These are phyloP conservation scores for Drosophila pseudotakahashii DNA, from an alignment of 2,888 invertebrate genomes.

Conservation along the genomic window DNA sequence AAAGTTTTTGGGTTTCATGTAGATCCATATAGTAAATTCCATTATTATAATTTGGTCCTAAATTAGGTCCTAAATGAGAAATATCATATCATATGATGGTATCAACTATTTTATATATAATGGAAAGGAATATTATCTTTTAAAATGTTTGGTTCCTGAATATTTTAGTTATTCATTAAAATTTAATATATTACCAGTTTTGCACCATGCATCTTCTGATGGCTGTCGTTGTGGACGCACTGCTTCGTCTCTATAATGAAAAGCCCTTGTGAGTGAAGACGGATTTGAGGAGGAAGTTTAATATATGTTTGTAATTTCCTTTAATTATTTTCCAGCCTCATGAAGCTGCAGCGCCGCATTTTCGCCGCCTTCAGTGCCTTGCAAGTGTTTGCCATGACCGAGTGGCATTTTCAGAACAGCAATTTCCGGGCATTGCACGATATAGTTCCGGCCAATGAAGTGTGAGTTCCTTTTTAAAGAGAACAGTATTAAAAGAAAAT, in stretches of 20 bases:
- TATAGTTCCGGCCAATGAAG: conserved; percentile 51
- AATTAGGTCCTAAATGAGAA: too few relatives aligned
- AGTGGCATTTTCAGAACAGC: conserved; percentile 91
- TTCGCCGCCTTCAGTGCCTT: conserved; percentile 90
- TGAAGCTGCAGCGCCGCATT: conserved; percentile 92
- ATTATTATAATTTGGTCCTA: too few relatives aligned
- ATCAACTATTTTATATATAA: too few relatives aligned
- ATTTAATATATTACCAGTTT: conserved; percentile 83
- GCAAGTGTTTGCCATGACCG: conserved; percentile 89
- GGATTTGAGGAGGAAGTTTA: not conserved
- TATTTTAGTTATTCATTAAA: not conserved
- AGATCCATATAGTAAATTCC: too few relatives aligned
- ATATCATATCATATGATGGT: too few relatives aligned
- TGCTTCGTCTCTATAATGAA: conserved; percentile 88
- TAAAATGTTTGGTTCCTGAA: too few relatives aligned
- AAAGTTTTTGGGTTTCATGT: too few relatives aligned
- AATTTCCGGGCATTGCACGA: conserved; percentile 83
- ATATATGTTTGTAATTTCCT: not conserved
- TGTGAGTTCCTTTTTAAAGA: conserved; percentile 39
- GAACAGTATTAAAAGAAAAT: too few relatives aligned
- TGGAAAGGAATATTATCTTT: too few relatives aligned
- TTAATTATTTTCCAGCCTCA: conserved; percentile 86
- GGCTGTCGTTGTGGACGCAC: conserved; percentile 89
- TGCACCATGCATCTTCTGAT: conserved; percentile 91
- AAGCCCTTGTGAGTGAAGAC: conserved; percentile 88